Evolutionary conservation across 2,888 invertebrate species (phyloP), one percentile per base, ranked within the genome.

Genomic region (Limnephilus lunatus): DNA sequence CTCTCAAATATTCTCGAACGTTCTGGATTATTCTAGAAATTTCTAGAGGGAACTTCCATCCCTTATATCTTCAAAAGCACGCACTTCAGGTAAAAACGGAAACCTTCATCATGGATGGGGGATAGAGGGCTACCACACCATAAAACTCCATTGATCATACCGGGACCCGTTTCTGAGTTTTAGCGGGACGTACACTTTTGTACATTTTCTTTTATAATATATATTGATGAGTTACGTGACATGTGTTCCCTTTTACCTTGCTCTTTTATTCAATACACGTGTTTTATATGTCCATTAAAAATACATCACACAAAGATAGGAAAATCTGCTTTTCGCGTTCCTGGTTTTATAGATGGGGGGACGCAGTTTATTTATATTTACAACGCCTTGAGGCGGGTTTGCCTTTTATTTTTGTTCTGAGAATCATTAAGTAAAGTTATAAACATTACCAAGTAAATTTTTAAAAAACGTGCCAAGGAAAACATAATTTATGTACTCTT

Each of bases 261-360:
- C 68, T n/a, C 9, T n/a, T 68, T 68, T n/a, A 9, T 68, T n/a
- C 68, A 68, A 68, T 68, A 68, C 53, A 53, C n/a, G 9, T 68
- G 68, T 25, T n/a, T 68, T 53, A 19, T 53, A 53, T 86, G 25
- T 44, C 86, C 48, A 86, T 85, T 86, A 86, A 48, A 86, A 44
- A 85, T 85, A 86, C 86, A 86, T 86, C n/a, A 44, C 14, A 30
- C 14, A 35, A 44, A 85, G 85, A 44, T 35, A 15, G 48, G 86
- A 44, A 86, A 86, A 30, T 86, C 44, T 86, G 44, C 48, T n/a
- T 86, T 32, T 86, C 14, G 44, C 14, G 86, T 86, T 86, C 86
- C n/a, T 86, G 48, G 48, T 86, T 86, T 86, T 86, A 86, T 44
- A n/a, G 25, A 2, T 3, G 25, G 9, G 12, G 35, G 35, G 2